These are phyloP conservation scores for Platerodrilus igneus DNA, from an alignment of 2,888 invertebrate species.

Conservation along the genomic window DNA sequence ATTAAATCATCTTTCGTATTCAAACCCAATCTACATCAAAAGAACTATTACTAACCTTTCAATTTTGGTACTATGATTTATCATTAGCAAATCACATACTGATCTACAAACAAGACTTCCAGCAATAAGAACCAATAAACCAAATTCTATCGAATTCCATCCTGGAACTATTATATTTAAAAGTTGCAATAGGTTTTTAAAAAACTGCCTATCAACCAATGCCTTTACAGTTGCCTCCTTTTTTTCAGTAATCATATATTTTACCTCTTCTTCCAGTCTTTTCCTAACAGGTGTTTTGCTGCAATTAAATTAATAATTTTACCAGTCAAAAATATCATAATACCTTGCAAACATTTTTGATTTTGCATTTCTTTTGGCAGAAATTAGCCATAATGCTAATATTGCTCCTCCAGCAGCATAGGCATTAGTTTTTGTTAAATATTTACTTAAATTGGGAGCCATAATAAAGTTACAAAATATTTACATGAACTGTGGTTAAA, in stretches of 20 bases:
- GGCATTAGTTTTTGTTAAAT: conserved; percentile 62
- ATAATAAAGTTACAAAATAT: conserved; percentile 51
- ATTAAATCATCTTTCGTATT: no score
- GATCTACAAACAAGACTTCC: conserved; percentile 80
- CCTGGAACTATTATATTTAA: conserved; percentile 78
- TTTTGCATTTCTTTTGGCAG: conserved; percentile 52
- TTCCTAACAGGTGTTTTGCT: conserved; percentile 50
- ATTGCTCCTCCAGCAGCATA: conserved; percentile 62
- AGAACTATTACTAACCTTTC: conserved; percentile 70
- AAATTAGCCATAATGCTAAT: conserved; percentile 56
- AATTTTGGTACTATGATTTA: conserved; percentile 87
- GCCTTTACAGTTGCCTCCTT: conserved; percentile 60
- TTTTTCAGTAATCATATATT: conserved; percentile 74
- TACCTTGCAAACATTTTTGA: conserved; percentile 43
- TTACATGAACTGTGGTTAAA: no score
- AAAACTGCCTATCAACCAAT: conserved; percentile 70
- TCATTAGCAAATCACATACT: conserved; percentile 96
- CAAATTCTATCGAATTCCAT: conserved; percentile 70
- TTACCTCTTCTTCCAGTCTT: conserved; percentile 66
- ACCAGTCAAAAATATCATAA: conserved; percentile 11
- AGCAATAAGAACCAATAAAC: conserved; percentile 71
- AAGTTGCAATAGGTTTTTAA: conserved; percentile 63
- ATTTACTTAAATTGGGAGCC: conserved; percentile 75
- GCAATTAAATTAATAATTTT: conserved; percentile 12
- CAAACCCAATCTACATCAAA: no score